phyloP scores from a whole-genome alignment of 2,113 vertebrate genomes.

The Ptilonorhynchus violaceus region DNA sequence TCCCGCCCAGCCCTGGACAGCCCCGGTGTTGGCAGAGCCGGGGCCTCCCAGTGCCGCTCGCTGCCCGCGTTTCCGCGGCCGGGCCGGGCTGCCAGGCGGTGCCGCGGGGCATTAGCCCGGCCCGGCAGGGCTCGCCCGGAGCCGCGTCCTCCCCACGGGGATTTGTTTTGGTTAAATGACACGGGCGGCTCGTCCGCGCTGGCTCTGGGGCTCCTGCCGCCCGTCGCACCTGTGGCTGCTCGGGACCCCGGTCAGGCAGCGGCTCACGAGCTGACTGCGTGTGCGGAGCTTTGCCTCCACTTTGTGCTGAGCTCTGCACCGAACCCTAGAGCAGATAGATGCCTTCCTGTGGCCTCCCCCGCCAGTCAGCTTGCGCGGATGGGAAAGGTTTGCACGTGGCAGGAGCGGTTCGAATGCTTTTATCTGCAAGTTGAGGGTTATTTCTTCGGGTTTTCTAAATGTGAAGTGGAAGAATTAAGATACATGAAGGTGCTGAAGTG shows the following conservation, averaged over 20 bases:
- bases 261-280: neutral
- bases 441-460: neutral
- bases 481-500: neutral
- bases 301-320: rapidly evolving
- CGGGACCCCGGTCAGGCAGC: neutral
- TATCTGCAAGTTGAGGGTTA: rapidly evolving
- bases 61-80: neutral
- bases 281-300: rapidly evolving
- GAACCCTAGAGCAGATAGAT: rapidly evolving
- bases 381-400: neutral
- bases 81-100: neutral
- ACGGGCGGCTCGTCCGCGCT: neutral
- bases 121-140: neutral
- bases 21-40: neutral
- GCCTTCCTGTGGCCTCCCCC: neutral
- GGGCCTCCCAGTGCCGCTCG: no score
- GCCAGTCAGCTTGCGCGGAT: neutral
- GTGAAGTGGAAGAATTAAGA: neutral
- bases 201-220: neutral
- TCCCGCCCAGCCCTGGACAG: neutral
- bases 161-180: neutral
- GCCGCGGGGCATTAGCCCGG: neutral
- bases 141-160: no score
- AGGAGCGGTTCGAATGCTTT: rapidly evolving
- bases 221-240: neutral